Conservation (phyloP, 2,797 vertebrate species). For the Leuciscus waleckii region DNA sequence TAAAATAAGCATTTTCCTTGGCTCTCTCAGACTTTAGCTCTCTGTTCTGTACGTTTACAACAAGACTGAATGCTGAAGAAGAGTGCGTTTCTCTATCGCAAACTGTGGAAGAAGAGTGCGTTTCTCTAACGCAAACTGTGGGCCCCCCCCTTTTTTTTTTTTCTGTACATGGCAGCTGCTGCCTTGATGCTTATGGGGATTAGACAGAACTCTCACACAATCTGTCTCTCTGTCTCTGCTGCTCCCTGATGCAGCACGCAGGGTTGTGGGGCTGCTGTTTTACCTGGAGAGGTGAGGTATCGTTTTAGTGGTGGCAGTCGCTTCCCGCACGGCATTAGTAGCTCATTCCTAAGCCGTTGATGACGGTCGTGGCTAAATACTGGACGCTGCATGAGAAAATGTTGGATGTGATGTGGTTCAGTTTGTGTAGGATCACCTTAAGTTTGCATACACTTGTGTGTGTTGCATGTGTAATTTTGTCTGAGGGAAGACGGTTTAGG, state of each 20-base stretch:
- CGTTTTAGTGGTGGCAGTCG: slow-evolving; percentile 30
- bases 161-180: slow-evolving; percentile 49
- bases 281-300: slow-evolving; percentile 49
- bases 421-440: slow-evolving; percentile 17
- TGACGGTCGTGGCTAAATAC: background rate
- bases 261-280: slow-evolving; percentile 44
- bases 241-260: slow-evolving; percentile 37
- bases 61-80: slow-evolving; percentile 1
- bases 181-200: slow-evolving; percentile 74
- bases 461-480: slow-evolving; percentile 38
- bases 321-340: background rate
- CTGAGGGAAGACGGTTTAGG: slow-evolving; percentile 56
- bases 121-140: slow-evolving; percentile 16
- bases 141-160: too few species aligned
- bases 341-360: background rate
- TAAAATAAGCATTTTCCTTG: background rate
- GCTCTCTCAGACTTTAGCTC: background rate
- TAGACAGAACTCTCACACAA: slow-evolving; percentile 68
- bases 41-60: slow-evolving; percentile 2
- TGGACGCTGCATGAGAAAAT: background rate
- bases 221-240: slow-evolving; percentile 52
- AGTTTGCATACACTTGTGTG: slow-evolving; percentile 1
- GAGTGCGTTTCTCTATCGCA: background rate
- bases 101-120: slow-evolving; percentile 14
- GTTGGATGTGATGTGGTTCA: background rate